Conservation (phyloP, 1,140 invertebrate species). For the Popillia japonica region DNA sequence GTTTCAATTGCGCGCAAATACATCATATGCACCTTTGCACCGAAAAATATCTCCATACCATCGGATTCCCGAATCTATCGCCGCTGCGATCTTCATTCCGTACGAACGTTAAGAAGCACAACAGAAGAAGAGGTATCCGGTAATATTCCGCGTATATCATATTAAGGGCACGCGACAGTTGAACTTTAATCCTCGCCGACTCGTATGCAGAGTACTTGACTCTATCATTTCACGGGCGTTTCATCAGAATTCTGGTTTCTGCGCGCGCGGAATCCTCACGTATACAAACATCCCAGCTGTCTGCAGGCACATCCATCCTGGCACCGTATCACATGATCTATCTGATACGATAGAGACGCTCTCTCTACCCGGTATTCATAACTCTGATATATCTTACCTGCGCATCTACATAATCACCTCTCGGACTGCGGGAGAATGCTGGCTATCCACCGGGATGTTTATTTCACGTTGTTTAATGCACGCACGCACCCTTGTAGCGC, state of each 20-base stretch:
- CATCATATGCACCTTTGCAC: too few relatives aligned
- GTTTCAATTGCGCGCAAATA: too few relatives aligned
- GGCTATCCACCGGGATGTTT: background rate
- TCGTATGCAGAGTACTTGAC: background rate
- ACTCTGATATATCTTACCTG: constrained; percentile 39
- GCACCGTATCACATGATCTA: constrained; percentile 35
- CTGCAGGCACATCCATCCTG: constrained; percentile 39
- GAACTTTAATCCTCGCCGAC: constrained; percentile 28
- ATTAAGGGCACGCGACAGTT: constrained; percentile 37
- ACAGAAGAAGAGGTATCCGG: background rate
- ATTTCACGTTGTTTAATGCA: too few relatives aligned
- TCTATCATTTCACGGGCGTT: background rate
- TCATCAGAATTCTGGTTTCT: background rate
- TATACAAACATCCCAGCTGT: constrained; percentile 25
- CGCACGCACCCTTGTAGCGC: too few relatives aligned
- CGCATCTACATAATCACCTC: constrained; percentile 41
- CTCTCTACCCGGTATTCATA: constrained; percentile 36
- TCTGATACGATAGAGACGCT: constrained; percentile 40
- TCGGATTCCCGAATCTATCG: too few relatives aligned
- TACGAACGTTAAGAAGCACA: background rate
- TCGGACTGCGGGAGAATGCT: constrained; percentile 3
- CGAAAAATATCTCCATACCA: too few relatives aligned
- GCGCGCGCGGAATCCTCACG: background rate
- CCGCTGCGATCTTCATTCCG: too few relatives aligned
- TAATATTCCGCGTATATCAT: background rate